A percentile compares a stretch with the other conserved stretches of the same genome.
These are phyloP conservation scores for Loxodonta africana DNA, from an alignment of 2,113 vertebrate genomes.

Conservation along the genomic window DNA sequence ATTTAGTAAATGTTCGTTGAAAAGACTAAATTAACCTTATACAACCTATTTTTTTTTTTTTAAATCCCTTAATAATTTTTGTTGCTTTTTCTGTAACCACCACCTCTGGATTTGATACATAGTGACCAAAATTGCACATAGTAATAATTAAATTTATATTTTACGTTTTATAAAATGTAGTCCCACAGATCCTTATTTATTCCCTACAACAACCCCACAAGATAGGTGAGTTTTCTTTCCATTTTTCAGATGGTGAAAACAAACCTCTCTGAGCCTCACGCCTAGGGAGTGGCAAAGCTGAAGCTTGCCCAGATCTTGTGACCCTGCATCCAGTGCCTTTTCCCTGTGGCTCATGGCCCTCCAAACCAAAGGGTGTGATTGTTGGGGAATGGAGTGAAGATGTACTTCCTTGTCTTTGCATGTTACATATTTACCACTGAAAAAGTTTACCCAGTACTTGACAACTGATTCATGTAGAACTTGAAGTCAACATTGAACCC, in stretches of 20 bases:
- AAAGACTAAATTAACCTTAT: background rate
- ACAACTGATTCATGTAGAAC: background rate
- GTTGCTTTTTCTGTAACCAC: slow-evolving; percentile 22
- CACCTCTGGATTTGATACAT: background rate
- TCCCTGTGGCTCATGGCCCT: background rate
- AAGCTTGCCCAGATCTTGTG: background rate
- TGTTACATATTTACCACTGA: background rate
- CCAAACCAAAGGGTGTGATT: background rate
- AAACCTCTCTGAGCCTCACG: background rate
- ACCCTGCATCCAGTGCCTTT: slow-evolving; percentile 5
- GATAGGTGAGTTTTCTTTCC: background rate
- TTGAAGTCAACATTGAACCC: background rate
- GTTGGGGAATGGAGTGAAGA: background rate
- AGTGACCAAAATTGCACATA: background rate
- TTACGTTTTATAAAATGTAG: slow-evolving; percentile 34
- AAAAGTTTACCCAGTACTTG: background rate
- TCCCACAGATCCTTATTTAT: background rate
- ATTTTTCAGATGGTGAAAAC: background rate
- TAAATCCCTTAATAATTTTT: background rate
- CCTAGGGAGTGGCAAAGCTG: background rate
- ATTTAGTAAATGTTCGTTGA: background rate
- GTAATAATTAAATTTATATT: background rate
- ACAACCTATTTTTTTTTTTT: background rate
- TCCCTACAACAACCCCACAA: background rate
- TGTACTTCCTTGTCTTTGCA: background rate